Percentiles rank a stretch among this genome's conserved stretches.
phyloP scores from a whole-genome alignment of 2,797 vertebrate genomes.

The Caiman crocodilus region DNA sequence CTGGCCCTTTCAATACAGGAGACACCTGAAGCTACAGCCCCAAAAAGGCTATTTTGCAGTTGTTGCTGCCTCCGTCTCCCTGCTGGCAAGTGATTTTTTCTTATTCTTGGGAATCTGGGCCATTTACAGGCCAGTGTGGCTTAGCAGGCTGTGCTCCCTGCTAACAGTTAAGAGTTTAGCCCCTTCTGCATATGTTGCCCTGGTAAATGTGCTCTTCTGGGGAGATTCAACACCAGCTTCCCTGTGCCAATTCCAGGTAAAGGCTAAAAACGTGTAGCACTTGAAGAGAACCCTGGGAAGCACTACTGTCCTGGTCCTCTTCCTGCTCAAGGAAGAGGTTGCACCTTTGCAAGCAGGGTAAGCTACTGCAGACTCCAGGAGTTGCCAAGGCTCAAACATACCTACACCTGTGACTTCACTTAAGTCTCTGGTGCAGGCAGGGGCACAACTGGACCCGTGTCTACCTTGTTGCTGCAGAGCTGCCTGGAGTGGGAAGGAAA shows the following conservation, averaged over 20 bases:
- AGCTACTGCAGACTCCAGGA: not conserved
- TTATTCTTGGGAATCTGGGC: not conserved
- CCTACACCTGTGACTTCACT: not conserved
- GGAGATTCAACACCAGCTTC: not conserved
- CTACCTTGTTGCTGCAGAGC: not conserved
- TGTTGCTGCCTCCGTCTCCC: not conserved
- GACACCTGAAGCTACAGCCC: not conserved
- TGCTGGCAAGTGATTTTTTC: not conserved
- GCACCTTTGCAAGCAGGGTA: not conserved
- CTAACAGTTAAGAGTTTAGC: not conserved
- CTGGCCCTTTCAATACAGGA: not conserved
- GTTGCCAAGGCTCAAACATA: not conserved
- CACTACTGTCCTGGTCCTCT: not conserved
- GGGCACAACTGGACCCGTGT: not conserved
- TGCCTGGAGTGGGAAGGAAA: not conserved
- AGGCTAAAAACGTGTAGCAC: not conserved
- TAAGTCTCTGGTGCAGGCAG: not conserved
- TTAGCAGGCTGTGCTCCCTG: not conserved
- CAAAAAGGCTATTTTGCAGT: not conserved
- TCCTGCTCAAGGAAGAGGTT: accelerated
- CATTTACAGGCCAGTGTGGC: not conserved
- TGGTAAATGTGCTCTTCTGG: not conserved
- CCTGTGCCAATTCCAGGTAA: not conserved
- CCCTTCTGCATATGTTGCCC: no score
- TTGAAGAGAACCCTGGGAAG: not conserved